Evolutionary conservation across 2,113 vertebrate species (phyloP).

Genomic region (Melanostigma gelatinosum): DNA sequence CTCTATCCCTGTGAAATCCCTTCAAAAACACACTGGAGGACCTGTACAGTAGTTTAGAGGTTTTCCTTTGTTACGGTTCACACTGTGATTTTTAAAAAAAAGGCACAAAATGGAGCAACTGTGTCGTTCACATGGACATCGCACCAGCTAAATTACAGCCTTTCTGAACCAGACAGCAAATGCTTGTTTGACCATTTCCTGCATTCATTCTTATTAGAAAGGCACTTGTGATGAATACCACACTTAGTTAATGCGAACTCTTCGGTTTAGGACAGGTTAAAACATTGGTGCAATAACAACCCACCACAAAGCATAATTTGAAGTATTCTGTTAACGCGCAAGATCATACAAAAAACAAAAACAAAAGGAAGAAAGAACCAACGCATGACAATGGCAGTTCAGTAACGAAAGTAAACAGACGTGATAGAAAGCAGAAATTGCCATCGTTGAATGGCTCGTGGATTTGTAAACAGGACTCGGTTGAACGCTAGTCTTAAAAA

Average conservation of each 20-base stretch:
- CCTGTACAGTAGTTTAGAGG: not conserved
- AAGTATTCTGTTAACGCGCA: slow-evolving; percentile 39
- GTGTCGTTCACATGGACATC: not conserved
- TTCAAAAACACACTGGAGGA: not conserved
- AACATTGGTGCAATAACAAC: slow-evolving; percentile 44
- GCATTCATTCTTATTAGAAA: slow-evolving; percentile 32
- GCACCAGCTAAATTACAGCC: slow-evolving; percentile 14
- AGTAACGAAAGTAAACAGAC: slow-evolving; percentile 9
- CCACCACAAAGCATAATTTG: slow-evolving; percentile 53
- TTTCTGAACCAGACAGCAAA: slow-evolving; percentile 22
- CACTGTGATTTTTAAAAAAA: slow-evolving; percentile 1
- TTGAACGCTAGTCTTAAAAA: slow-evolving; percentile 11
- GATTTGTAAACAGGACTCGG: slow-evolving; percentile 28
- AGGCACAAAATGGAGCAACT: slow-evolving; percentile 1
- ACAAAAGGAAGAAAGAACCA: not conserved
- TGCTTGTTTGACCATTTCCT: slow-evolving; percentile 51
- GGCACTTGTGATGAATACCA: slow-evolving; percentile 44
- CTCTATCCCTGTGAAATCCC: not conserved
- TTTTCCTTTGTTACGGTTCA: not conserved
- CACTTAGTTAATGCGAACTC: slow-evolving; percentile 6
- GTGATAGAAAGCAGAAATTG: slow-evolving; percentile 6
- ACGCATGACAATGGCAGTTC: not conserved
- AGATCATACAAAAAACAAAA: not conserved
- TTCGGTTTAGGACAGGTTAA: slow-evolving; percentile 37
- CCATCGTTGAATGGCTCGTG: slow-evolving; percentile 30